phyloP scores from a whole-genome alignment of 2,113 vertebrate species.

The Procavia capensis region DNA sequence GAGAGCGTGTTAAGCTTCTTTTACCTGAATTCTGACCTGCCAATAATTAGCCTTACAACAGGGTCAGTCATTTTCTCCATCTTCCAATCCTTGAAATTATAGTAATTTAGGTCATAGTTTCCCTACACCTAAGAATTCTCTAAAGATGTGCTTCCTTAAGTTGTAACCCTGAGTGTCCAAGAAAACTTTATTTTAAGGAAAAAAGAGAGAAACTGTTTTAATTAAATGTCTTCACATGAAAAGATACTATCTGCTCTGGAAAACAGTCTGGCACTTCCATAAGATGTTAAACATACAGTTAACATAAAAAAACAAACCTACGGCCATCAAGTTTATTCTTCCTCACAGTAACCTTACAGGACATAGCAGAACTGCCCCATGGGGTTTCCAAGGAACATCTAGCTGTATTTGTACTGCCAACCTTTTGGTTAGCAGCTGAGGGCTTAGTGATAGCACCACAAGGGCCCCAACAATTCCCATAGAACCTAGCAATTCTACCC shows the following conservation, averaged over 20 bases:
- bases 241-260: conserved; percentile 7
- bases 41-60: neutral
- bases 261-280: neutral
- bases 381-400: no score
- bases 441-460: no score
- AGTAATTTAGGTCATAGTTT: neutral
- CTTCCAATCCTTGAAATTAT: neutral
- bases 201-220: neutral
- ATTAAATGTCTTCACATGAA: conserved; percentile 5
- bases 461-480: neutral
- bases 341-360: no score
- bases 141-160: neutral
- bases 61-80: neutral
- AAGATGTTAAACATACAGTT: neutral
- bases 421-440: no score
- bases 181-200: conserved; percentile 22
- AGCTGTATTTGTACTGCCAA: no score
- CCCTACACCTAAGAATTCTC: neutral
- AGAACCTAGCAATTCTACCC: neutral
- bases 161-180: neutral
- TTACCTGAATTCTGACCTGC: neutral
- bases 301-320: neutral
- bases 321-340: no score
- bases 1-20: neutral
- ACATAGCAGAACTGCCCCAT: no score